These are phyloP conservation scores for Pristionchus maxplancki DNA, from an alignment of 2,888 invertebrate species.

Conservation along the genomic window DNA sequence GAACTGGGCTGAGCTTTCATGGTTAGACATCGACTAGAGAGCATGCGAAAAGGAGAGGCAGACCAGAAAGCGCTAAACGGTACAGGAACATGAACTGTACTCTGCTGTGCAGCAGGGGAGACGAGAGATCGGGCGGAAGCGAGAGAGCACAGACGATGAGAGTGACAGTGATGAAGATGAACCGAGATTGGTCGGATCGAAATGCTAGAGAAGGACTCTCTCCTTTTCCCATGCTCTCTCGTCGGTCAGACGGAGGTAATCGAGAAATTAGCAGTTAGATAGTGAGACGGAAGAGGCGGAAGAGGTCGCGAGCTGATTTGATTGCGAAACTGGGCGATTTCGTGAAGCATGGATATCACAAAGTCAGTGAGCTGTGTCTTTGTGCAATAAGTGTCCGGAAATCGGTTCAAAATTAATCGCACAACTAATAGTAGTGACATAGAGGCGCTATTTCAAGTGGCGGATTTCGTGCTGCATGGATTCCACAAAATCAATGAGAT, in stretches of 20 bases:
- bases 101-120: not conserved
- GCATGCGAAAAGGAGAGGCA: no score
- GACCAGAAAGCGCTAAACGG: no score
- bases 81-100: not conserved
- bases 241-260: not conserved
- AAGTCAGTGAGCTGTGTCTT: not conserved
- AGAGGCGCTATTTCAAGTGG: no score
- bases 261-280: not conserved
- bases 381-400: no score
- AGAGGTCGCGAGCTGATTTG: not conserved
- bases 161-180: not conserved
- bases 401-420: no score
- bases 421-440: no score
- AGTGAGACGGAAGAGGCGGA: not conserved
- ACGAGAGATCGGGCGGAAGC: not conserved
- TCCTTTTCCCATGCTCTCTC: not conserved
- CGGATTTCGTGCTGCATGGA: no score
- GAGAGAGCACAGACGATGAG: constrained; percentile 14
- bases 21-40: no score
- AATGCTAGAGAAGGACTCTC: not conserved
- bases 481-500: no score
- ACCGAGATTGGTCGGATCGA: constrained; percentile 9
- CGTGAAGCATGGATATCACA: not conserved
- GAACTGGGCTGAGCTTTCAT: not conserved
- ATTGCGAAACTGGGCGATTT: not conserved